Base-by-base conservation (phyloP, 1,140 invertebrate species). In the Coenobita brevimanus region DNA sequence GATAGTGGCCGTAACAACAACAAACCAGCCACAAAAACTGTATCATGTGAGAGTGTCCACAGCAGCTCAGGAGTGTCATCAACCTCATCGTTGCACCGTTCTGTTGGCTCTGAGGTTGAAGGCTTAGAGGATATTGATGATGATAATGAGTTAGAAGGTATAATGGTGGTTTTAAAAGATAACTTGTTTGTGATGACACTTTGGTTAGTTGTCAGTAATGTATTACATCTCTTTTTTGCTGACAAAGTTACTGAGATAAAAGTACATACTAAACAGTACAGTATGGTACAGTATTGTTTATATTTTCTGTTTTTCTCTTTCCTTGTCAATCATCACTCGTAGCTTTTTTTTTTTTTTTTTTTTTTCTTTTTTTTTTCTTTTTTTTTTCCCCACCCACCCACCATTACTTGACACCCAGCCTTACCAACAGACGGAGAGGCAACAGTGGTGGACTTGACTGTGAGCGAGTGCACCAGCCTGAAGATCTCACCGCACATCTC, bases 11-110 rank as follows among this genome's bases (percentile, higher is more conserved):
- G 76, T 33, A 71, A 79, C 36, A 60, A 57, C 57, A 83, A 89
- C 62, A 88, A 89, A 83, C 86, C 90, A 60, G 62, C 88, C 50
- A 69, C 81, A 27, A 83, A 89, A 54, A 90, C 90, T 62, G 83
- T 92, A 24, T 93, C 93, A 85, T 92, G 92, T 10, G 93, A 94
- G 89, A 93, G 93, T 71, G 91, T 93, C 41, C 92, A 92, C 82
- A 94, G 93, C 90, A 94, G 94, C 30, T 94, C 93, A 91, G 94
- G 93, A 50, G 94, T 94, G 57, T 94, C 93, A 83, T 94, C 93
- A n/a, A 93, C 93, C 17, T 93, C 92, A 13, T 94, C 93, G 21
- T 91, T 93, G 15, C 93, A 93, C 82, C 90, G 93, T 27, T 93
- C 92, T 87, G 92, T 92, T 3, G 92, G 92, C 8, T 92, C 91